phyloP scores from a whole-genome alignment of 2,797 vertebrate genomes.

The Emys orbicularis region DNA sequence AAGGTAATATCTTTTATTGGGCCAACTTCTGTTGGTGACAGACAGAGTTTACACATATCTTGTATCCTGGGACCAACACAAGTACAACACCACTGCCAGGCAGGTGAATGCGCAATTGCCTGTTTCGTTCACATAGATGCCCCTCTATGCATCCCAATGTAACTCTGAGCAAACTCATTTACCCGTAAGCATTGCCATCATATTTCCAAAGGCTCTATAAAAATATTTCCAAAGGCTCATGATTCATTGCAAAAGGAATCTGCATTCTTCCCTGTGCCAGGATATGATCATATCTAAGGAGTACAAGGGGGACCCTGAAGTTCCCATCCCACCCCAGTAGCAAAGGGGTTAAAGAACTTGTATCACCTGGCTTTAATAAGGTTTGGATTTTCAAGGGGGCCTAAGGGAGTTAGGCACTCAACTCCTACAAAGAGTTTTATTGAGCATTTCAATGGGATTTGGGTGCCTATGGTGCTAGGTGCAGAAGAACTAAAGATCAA shows the following conservation, averaged over 20 bases:
- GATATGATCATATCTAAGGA: background rate
- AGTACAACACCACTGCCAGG: too few relatives aligned
- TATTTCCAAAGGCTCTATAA: too few relatives aligned
- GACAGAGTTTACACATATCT: too few relatives aligned
- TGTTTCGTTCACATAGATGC: too few relatives aligned
- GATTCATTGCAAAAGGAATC: background rate
- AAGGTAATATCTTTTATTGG: too few relatives aligned
- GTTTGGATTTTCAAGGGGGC: background rate
- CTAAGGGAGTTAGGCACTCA: background rate
- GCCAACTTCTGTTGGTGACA: too few relatives aligned
- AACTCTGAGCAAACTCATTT: too few relatives aligned
- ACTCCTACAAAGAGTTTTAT: background rate
- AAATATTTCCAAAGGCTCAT: too few relatives aligned
- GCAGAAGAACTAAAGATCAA: background rate
- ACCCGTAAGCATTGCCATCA: too few relatives aligned
- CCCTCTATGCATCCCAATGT: too few relatives aligned
- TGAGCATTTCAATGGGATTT: background rate
- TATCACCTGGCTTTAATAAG: background rate
- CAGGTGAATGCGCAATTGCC: too few relatives aligned
- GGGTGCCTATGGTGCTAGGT: background rate
- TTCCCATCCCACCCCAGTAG: background rate
- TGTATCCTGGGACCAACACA: too few relatives aligned
- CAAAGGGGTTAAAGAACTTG: background rate
- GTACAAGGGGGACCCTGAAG: background rate
- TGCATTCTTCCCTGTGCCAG: rapidly evolving